phyloP scores from a whole-genome alignment of 2,797 vertebrate genomes.

The Poecilia picta region DNA sequence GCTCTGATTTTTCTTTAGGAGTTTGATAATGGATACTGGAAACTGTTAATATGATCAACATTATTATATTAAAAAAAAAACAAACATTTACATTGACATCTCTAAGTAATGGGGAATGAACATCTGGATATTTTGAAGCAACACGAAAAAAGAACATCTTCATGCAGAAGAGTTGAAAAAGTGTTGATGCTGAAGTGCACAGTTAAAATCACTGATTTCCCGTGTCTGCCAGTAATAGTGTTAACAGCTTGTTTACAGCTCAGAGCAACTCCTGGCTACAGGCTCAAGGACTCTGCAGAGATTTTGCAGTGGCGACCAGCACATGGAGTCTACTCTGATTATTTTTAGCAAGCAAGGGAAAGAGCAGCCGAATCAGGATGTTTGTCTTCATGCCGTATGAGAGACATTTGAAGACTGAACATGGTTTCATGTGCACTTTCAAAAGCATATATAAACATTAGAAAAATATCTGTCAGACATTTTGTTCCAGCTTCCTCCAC shows the following conservation, averaged over 20 bases:
- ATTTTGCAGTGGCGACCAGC: conserved; percentile 59
- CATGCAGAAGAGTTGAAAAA: conserved; percentile 35
- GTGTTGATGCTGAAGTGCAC: conserved; percentile 39
- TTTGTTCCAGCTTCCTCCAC: conserved; percentile 2
- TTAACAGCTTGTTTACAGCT: conserved; percentile 74
- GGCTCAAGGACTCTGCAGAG: conserved; percentile 66
- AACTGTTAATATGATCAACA: background rate
- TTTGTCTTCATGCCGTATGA: conserved; percentile 51
- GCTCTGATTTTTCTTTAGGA: conserved; percentile 31
- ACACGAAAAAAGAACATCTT: conserved; percentile 26
- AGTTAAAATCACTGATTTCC: conserved; percentile 43
- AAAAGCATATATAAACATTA: background rate
- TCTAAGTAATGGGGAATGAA: conserved; percentile 28
- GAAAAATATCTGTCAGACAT: background rate
- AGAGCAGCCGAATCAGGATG: conserved; percentile 43
- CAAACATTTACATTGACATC: conserved; percentile 46
- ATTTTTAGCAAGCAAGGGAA: conserved; percentile 64
- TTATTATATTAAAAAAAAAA: background rate
- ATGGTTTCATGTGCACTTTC: background rate
- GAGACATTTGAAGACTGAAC: conserved; percentile 19
- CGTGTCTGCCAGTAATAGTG: conserved; percentile 50
- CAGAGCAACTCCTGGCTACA: conserved; percentile 62
- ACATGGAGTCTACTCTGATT: conserved; percentile 57
- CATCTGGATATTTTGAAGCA: conserved; percentile 57
- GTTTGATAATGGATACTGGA: conserved; percentile 44